phyloP scores from a whole-genome alignment of 2,888 invertebrate genomes.

The Uloborus plumipes region DNA sequence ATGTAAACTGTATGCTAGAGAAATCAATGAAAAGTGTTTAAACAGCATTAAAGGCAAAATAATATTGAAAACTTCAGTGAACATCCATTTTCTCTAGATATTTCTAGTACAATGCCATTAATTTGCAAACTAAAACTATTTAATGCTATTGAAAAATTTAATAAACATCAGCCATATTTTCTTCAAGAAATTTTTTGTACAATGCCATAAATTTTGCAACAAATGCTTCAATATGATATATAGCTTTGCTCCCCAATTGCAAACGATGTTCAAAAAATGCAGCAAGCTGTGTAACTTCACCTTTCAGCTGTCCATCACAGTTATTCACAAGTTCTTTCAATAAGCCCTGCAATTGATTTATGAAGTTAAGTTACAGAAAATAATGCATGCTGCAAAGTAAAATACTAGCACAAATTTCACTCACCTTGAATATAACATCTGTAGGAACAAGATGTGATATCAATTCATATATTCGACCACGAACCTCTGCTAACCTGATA shows the following conservation, averaged over 20 bases:
- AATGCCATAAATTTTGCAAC: conserved; percentile 96
- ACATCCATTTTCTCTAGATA: conserved; percentile 81
- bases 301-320: conserved; percentile 91
- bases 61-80: conserved; percentile 41
- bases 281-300: conserved; percentile 86
- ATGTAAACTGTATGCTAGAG: too few relatives aligned
- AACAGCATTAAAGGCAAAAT: too few relatives aligned
- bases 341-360: conserved; percentile 75
- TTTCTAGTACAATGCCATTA: conserved; percentile 93
- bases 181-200: conserved; percentile 89
- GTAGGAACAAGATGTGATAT: conserved; percentile 93
- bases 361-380: conserved; percentile 2
- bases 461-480: conserved; percentile 91
- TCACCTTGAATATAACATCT: conserved; percentile 87
- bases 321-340: conserved; percentile 86
- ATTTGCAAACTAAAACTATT: conserved; percentile 74
- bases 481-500: conserved; percentile 82
- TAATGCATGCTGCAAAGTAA: background rate
- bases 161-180: conserved; percentile 75
- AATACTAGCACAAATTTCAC: background rate
- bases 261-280: conserved; percentile 93
- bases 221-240: conserved; percentile 98
- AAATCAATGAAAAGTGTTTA: too few relatives aligned
- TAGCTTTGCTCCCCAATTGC: conserved; percentile 91
- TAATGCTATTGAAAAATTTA: conserved; percentile 23